Percentiles rank a stretch among this genome's conserved stretches.
Conservation (phyloP, 2,113 vertebrate species). For the Erythrocercus mccallii region DNA sequence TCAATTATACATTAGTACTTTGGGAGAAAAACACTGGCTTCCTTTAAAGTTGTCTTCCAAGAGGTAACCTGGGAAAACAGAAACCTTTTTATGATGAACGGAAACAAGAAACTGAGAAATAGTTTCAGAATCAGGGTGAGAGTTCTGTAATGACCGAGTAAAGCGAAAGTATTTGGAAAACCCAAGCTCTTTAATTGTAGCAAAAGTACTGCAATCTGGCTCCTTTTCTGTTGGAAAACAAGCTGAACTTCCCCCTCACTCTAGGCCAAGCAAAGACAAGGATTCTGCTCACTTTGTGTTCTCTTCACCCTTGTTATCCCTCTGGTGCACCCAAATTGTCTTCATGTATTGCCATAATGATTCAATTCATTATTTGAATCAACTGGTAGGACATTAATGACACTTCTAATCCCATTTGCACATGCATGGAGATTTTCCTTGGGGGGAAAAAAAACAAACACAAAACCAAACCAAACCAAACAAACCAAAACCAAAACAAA, state of each 20-base stretch:
- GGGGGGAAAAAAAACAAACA: neutral
- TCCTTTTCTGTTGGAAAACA: neutral
- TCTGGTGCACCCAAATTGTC: neutral
- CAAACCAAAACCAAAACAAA: neutral
- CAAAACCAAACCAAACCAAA: too few relatives aligned
- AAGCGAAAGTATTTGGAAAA: neutral
- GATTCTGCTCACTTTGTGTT: neutral
- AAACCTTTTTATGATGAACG: neutral
- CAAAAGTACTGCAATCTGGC: neutral
- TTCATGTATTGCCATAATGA: neutral
- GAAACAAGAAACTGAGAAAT: neutral
- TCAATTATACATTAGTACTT: neutral
- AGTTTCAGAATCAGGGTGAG: neutral
- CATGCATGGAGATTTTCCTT: fast-evolving
- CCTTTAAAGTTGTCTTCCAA: neutral
- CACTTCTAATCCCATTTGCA: neutral
- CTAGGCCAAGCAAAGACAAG: neutral
- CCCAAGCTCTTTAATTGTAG: neutral
- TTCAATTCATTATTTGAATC: neutral
- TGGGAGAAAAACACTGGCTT: neutral
- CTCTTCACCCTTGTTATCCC: neutral
- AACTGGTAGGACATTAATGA: neutral
- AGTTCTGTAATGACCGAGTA: neutral
- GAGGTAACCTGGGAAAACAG: neutral
- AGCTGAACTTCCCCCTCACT: neutral